Evolutionary conservation across 1,140 invertebrate species (phyloP).

Genomic region (Matsumurasca onukii): DNA sequence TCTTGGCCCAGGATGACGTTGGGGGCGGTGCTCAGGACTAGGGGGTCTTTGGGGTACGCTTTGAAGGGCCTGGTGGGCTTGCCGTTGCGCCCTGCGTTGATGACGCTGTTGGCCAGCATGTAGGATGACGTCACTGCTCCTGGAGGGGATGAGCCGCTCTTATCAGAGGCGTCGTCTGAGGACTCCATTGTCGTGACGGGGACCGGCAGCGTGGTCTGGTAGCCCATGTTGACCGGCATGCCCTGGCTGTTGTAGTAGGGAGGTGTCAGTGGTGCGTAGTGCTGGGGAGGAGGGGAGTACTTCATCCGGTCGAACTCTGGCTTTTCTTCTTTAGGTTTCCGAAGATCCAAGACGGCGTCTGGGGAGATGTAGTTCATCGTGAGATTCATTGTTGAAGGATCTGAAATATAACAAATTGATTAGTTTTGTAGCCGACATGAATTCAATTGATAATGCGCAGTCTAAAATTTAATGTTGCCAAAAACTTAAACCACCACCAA

Average conservation of each 20-base stretch:
- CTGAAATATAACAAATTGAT: too few relatives aligned
- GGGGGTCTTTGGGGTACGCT: conserved; percentile 67
- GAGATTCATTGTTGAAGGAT: background rate
- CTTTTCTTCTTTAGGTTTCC: background rate
- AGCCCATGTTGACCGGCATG: too few relatives aligned
- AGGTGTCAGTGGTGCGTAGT: background rate
- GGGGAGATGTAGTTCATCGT: background rate
- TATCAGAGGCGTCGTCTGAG: background rate
- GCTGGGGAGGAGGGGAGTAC: background rate
- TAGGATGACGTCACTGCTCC: background rate
- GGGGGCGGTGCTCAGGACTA: conserved; percentile 54
- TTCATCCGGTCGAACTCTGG: background rate
- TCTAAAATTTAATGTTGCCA: too few relatives aligned
- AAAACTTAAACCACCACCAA: too few relatives aligned
- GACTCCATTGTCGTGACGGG: background rate
- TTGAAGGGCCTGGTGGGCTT: conserved; percentile 64
- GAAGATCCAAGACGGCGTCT: background rate
- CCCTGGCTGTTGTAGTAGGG: conserved; percentile 1
- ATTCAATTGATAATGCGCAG: too few relatives aligned
- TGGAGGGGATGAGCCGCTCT: background rate
- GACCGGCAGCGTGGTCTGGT: too few relatives aligned
- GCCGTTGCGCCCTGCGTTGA: conserved; percentile 29
- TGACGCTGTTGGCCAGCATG: conserved; percentile 17
- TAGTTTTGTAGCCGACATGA: too few relatives aligned
- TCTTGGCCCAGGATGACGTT: too few relatives aligned